Evolutionary conservation across 1,140 invertebrate species (phyloP).

Genomic region (Potamilus streckersoni): DNA sequence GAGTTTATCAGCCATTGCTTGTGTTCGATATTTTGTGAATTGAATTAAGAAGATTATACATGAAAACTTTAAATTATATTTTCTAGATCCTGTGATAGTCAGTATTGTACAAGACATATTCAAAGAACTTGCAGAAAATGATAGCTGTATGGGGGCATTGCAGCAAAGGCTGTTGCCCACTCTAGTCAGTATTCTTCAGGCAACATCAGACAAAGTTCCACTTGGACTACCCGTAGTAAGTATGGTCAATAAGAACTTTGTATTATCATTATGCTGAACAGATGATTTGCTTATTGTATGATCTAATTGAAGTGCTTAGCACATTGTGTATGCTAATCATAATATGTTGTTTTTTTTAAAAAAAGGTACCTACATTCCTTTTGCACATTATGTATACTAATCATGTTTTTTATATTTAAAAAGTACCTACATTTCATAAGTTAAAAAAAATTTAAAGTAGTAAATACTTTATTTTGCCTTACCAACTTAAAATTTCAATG

Average conservation of each 20-base stretch:
- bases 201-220: conserved; percentile 60
- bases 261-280: neutral
- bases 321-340: too few relatives aligned
- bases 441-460: too few relatives aligned
- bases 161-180: conserved; percentile 80
- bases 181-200: conserved; percentile 76
- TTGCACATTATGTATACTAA: too few relatives aligned
- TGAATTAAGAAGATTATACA: too few relatives aligned
- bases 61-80: neutral
- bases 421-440: too few relatives aligned
- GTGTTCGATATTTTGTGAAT: too few relatives aligned
- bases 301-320: too few relatives aligned
- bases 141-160: conserved; percentile 73
- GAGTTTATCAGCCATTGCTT: neutral
- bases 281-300: neutral
- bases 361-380: too few relatives aligned
- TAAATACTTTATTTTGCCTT: too few relatives aligned
- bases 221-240: conserved; percentile 62
- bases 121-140: conserved; percentile 76
- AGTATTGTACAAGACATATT: conserved; percentile 78
- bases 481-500: too few relatives aligned
- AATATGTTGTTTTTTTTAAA: too few relatives aligned
- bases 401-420: too few relatives aligned
- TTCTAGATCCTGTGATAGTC: conserved; percentile 76
- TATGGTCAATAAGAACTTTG: neutral